Conservation (phyloP, 1,140 invertebrate genomes). For the Aphis craccivora region DNA sequence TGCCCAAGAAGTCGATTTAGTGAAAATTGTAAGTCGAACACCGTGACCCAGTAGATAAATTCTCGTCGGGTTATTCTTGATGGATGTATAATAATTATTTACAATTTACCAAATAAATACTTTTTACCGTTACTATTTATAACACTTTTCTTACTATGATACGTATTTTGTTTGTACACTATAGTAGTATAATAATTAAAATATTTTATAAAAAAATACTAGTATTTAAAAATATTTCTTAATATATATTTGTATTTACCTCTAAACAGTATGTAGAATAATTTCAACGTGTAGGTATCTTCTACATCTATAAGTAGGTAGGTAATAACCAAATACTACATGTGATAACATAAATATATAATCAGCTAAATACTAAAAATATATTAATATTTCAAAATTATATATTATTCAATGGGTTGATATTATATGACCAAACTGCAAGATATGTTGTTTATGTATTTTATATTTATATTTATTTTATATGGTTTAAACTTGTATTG, state of each 20-base stretch:
- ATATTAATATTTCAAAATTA: neutral
- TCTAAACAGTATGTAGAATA: neutral
- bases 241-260: neutral
- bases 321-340: neutral
- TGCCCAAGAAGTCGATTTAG: conserved; percentile 35
- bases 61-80: neutral
- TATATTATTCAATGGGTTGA: neutral
- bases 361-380: neutral
- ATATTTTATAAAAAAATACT: neutral
- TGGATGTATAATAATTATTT: neutral
- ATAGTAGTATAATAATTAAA: neutral
- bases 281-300: neutral
- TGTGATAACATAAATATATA: neutral
- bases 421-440: neutral
- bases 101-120: neutral
- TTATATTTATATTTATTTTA: conserved; percentile 17
- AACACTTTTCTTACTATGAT: neutral
- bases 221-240: neutral
- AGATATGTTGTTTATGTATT: neutral
- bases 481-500: conserved; percentile 3
- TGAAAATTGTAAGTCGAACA: conserved; percentile 6
- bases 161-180: neutral
- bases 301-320: neutral
- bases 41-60: neutral
- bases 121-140: neutral